Conservation (phyloP, 2,797 vertebrate species). For the Aeoliscus strigatus region DNA sequence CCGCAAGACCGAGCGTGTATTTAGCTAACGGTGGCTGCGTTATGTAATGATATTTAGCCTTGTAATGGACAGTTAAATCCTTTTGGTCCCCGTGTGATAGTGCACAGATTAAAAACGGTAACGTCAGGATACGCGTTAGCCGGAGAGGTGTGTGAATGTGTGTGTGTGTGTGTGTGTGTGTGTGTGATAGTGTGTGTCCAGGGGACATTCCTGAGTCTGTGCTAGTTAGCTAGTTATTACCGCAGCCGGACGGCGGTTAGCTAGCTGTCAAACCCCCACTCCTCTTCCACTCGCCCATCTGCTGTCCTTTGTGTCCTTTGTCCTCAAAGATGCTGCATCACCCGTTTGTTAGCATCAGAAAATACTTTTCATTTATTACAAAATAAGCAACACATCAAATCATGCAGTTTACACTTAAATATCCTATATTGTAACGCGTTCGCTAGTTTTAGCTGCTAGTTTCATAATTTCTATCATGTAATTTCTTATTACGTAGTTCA, state of each 20-base stretch:
- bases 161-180: no score
- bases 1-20: constrained; percentile 7
- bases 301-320: constrained; percentile 14
- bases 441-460: no score
- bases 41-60: constrained; percentile 55
- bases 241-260: neutral
- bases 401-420: no score
- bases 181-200: no score
- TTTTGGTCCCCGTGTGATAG: neutral
- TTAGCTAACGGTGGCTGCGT: constrained; percentile 29
- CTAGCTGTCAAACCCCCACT: neutral
- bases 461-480: no score
- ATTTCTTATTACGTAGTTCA: no score
- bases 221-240: no score
- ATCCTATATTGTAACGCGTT: no score
- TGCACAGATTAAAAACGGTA: neutral
- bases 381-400: no score
- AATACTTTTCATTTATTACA: no score
- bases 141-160: no score
- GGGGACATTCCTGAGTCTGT: no score
- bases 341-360: neutral
- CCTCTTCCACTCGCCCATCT: neutral
- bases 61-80: constrained; percentile 35
- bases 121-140: neutral
- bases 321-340: constrained; percentile 1